These are phyloP conservation scores for Coenonympha arcania DNA, from an alignment of 2,888 invertebrate genomes.

Conservation along the genomic window DNA sequence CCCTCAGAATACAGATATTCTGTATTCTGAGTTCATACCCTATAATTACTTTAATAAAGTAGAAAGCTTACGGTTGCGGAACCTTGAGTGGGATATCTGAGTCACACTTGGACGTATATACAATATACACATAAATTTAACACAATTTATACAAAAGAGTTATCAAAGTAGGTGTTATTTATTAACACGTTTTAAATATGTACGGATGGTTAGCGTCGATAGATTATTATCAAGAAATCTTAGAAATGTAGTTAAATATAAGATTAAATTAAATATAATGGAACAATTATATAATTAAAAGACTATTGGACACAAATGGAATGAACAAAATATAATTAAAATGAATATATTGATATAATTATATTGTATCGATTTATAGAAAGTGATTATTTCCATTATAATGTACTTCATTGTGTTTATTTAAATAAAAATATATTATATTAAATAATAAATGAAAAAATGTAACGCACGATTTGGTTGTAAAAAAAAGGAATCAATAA, in stretches of 20 bases:
- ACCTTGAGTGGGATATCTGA: too few relatives aligned
- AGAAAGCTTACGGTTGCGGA: too few relatives aligned
- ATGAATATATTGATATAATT: neutral
- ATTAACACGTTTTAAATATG: too few relatives aligned
- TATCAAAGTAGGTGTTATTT: too few relatives aligned
- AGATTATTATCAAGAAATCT: neutral
- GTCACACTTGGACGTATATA: too few relatives aligned
- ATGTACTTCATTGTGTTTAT: slow-evolving; percentile 35
- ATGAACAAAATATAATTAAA: neutral
- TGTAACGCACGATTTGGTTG: slow-evolving; percentile 23
- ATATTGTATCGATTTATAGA: neutral
- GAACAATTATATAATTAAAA: slow-evolving; percentile 25
- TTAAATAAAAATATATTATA: too few relatives aligned
- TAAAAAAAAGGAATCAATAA: slow-evolving; percentile 20
- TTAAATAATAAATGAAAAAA: slow-evolving; percentile 16
- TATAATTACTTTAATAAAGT: too few relatives aligned
- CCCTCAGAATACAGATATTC: too few relatives aligned
- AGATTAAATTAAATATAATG: neutral
- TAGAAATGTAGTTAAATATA: slow-evolving; percentile 9
- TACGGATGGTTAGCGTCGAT: too few relatives aligned
- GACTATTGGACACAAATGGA: neutral
- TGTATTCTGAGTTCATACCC: too few relatives aligned
- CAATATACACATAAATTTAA: too few relatives aligned
- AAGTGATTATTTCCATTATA: slow-evolving; percentile 4
- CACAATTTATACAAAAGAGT: too few relatives aligned